Evolutionary conservation across 92 coral and sea anemone genomes (phyloP), one percentile per base, ranked within the genome.

Genomic region (Siderastrea siderea): DNA sequence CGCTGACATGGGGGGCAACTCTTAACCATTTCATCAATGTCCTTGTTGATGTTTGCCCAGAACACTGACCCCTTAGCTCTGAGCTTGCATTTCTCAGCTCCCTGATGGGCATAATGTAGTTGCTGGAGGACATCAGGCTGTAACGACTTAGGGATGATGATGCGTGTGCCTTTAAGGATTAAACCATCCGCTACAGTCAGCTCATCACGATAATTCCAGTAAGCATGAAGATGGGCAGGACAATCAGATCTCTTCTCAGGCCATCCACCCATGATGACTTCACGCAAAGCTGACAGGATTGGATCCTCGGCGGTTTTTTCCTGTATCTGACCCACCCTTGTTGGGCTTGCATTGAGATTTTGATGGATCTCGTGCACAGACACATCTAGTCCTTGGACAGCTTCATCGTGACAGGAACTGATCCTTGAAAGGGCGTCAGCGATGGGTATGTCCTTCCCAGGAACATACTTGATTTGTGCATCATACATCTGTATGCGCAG

Each of bases 51-150:
- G 81, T 88, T 92, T 12, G 86, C 89, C 95, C 88, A 84, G 76
- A 88, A 92, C 9, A 88, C 90, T 12, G 95, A 92, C 49, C 95
- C 95, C 67, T 84, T 92, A 4, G 87, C 95, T 70, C 90, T 78
- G 3, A 88, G 92, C 72, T 92, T 92, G 47, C 92, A 88, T 45
- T 88, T 88, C 69, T 92, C 93, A 3, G 81, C 80, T 5, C 91
- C 84, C 68, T 91, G 84, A 65, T 91, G 84, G 38, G 80, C 94
- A 74, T 85, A 86, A 72, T 74, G 93, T 44, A 90, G 77, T 61
- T 90, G 90, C 8, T 79, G 11, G 54, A 90, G 79, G 5, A 90
- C 83, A 76, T 72, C 85, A 17, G 86, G 76, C 43, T 90, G 90
- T n/a, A 84, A 47, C 2, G 68, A 6, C 68, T 84, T 69, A 46